Evolutionary conservation across 2,113 vertebrate genomes (phyloP), one percentile per base, ranked within the genome.

Genomic region (Paralichthys olivaceus): DNA sequence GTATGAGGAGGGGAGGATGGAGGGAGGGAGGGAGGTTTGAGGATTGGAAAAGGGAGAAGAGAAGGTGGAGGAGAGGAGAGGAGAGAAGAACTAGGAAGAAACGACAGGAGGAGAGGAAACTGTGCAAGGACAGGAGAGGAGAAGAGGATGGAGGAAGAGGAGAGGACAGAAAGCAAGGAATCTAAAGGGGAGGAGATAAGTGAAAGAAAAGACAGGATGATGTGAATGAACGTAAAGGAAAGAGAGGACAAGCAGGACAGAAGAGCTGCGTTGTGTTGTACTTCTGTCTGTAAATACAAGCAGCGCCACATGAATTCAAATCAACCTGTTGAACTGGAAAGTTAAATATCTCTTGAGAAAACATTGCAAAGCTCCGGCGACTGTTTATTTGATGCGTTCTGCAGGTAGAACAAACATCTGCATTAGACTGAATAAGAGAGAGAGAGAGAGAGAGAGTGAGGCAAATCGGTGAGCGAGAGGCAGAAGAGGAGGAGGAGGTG

Each of bases 401-500:
- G 47, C 43, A 61, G 40, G 73, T 68, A 37, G 67, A 83, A 78
- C 64, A 88, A 83, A 87, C 71, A 81, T n/a, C 76, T 14, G 17
- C 32, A 19, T n/a, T n/a, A 72, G 68, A 89, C 74, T 55, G 84
- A 75, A 87, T 78, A 75, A 75, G 66, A 47, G 68, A 23, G 58
- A 12, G 25, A 3, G 37, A 12, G 37, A 12, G 28, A 29, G 28
- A 29, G 28, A 29, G 2, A 0, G 34, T 2, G 34, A 37, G 7
- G 34, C 8, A 2, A 2, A 8, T 37, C 34, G 7, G 11, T 9
- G 34, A 37, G 34, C 9, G 34, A 37, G 43, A 15, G 23, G 4
- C 7, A 59, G 11, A 34, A 1, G 34, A 40, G 37, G 37, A 40
- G 7, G 8, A 34, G 32, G 32, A 8, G 32, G 32, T 8, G 32